Percentiles rank a stretch among this genome's conserved stretches.
phyloP scores from a whole-genome alignment of 2,797 vertebrate genomes.

The Nasua narica region DNA sequence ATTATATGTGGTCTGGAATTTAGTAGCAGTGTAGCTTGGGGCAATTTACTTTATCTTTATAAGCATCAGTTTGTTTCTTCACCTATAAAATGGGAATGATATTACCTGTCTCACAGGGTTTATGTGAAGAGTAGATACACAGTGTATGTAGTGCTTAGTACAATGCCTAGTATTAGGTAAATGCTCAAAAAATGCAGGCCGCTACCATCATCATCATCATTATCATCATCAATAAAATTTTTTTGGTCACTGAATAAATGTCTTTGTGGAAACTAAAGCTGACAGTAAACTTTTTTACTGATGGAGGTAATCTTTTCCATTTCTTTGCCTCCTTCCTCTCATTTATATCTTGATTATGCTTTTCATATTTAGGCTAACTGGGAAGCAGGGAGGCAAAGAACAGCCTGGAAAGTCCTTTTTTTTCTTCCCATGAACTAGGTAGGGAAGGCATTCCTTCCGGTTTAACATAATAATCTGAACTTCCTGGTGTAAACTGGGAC shows the following conservation, averaged over 20 bases:
- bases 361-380: conserved; percentile 7
- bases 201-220: neutral
- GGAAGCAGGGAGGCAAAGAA: neutral
- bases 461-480: neutral
- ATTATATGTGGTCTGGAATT: neutral
- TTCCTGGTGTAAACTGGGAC: neutral
- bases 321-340: neutral
- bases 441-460: neutral
- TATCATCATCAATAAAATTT: neutral
- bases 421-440: neutral
- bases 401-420: neutral
- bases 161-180: neutral
- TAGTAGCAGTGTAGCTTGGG: neutral
- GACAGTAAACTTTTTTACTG: neutral
- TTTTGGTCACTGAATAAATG: neutral
- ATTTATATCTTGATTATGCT: neutral
- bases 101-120: neutral
- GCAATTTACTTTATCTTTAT: neutral
- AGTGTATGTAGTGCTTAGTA: neutral
- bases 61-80: neutral
- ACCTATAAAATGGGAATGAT: neutral
- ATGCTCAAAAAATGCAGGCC: neutral
- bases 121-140: neutral
- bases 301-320: neutral
- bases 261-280: neutral